Evolutionary conservation across 2,113 vertebrate species (phyloP).

Genomic region (Mugil cephalus): DNA sequence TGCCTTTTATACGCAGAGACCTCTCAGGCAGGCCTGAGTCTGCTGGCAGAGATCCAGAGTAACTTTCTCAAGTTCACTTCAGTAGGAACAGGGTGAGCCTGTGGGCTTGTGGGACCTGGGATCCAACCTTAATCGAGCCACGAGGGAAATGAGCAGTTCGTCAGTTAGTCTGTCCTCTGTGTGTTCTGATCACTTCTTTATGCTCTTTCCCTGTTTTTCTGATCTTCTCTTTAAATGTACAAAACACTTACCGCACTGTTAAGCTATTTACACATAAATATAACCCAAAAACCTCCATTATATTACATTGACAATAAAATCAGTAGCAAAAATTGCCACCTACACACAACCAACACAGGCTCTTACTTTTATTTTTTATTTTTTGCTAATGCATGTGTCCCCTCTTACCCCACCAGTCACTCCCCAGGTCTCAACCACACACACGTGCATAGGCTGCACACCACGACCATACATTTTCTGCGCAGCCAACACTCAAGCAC

Average conservation of each 20-base stretch:
- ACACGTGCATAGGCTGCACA: neutral
- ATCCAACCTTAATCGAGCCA: neutral
- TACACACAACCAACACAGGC: neutral
- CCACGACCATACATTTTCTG: constrained; percentile 12
- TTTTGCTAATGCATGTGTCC: constrained; percentile 17
- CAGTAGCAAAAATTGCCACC: too few species aligned
- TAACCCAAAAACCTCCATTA: neutral
- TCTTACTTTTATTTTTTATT: too few species aligned
- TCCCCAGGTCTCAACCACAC: constrained; percentile 68
- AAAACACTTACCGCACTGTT: neutral
- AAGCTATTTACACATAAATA: neutral
- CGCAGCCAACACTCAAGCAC: constrained; percentile 39
- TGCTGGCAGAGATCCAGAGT: constrained; percentile 30
- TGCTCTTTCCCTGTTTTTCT: too few species aligned
- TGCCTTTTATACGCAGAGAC: constrained; percentile 18
- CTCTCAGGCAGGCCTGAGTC: constrained; percentile 23
- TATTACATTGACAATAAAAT: neutral
- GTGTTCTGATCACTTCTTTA: too few species aligned
- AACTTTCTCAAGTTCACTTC: constrained; percentile 16
- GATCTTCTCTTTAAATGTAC: too few species aligned
- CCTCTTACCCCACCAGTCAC: constrained; percentile 65
- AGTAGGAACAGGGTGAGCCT: neutral
- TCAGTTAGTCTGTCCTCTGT: too few species aligned
- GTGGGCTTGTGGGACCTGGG: neutral
- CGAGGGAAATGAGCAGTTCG: neutral